Percentiles rank a stretch among this genome's conserved stretches.
Evolutionary conservation across 2,113 vertebrate genomes (phyloP).

Genomic region (Pelobates fuscus): DNA sequence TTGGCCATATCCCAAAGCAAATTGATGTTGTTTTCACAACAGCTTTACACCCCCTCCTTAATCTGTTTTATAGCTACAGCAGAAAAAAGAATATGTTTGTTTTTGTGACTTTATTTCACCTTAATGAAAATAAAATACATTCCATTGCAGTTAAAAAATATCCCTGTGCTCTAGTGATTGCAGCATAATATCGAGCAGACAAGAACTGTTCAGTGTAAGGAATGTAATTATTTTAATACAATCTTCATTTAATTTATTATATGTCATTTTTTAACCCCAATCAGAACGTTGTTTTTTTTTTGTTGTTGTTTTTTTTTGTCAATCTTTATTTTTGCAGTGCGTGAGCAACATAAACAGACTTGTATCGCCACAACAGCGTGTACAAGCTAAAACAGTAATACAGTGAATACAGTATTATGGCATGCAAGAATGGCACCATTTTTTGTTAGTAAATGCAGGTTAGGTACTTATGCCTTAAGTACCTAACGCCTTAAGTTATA

Average conservation of each 20-base stretch:
- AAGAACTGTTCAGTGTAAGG: conserved; percentile 18
- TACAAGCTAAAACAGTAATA: too few species aligned
- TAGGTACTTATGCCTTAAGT: too few species aligned
- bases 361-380: too few species aligned
- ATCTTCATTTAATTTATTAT: conserved; percentile 47
- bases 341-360: too few species aligned
- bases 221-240: conserved; percentile 54
- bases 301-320: too few species aligned
- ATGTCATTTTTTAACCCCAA: conserved; percentile 41
- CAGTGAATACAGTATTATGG: too few species aligned
- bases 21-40: conserved; percentile 38
- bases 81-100: conserved; percentile 52
- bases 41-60: conserved; percentile 52
- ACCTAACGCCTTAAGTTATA: too few species aligned
- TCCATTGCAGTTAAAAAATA: conserved; percentile 28
- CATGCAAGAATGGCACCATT: too few species aligned
- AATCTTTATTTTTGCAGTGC: too few species aligned
- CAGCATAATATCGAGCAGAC: conserved; percentile 49
- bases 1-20: conserved; percentile 51
- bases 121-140: conserved; percentile 55
- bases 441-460: too few species aligned
- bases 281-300: conserved; percentile 34
- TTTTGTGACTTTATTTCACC: conserved; percentile 46
- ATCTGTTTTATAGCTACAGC: conserved; percentile 49
- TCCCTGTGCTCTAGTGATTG: conserved; percentile 27